Percentiles rank a stretch among this genome's conserved stretches.
phyloP scores from a whole-genome alignment of 37 sponge, comb jelly and placozoan species.

The Cliona cf. orientalis region DNA sequence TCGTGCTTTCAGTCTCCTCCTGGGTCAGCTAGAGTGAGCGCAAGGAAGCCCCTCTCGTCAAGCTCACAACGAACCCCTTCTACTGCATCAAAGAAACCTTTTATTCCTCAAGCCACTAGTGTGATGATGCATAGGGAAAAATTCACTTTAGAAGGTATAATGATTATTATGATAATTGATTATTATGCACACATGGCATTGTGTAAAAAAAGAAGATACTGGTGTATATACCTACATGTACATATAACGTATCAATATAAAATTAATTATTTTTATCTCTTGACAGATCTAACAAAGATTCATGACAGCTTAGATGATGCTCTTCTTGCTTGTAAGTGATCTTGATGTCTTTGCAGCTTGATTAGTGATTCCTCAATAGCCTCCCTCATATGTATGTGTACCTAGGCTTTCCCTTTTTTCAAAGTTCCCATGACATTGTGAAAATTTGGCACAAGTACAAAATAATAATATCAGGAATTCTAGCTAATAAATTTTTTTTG shows the following conservation, averaged over 20 bases:
- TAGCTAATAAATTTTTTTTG: too few relatives aligned
- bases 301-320: slow-evolving; percentile 65
- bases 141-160: slow-evolving; percentile 57
- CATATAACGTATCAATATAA: background rate
- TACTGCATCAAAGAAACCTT: background rate
- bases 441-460: too few relatives aligned
- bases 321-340: slow-evolving; percentile 51
- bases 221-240: background rate
- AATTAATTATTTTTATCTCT: background rate
- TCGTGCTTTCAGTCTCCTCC: slow-evolving; percentile 68
- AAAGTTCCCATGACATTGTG: too few relatives aligned
- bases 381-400: too few relatives aligned
- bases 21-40: slow-evolving; percentile 27
- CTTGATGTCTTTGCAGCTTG: too few relatives aligned
- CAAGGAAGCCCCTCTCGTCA: background rate
- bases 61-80: background rate
- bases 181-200: background rate
- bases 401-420: too few relatives aligned
- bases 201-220: background rate
- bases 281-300: slow-evolving; percentile 58
- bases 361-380: too few relatives aligned
- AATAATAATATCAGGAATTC: too few relatives aligned
- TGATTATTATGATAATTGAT: slow-evolving; percentile 1
- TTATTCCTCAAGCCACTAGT: background rate
- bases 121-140: slow-evolving; percentile 22